Evolutionary conservation across 2,888 invertebrate species (phyloP).

Genomic region (Rhagonycha lutea): DNA sequence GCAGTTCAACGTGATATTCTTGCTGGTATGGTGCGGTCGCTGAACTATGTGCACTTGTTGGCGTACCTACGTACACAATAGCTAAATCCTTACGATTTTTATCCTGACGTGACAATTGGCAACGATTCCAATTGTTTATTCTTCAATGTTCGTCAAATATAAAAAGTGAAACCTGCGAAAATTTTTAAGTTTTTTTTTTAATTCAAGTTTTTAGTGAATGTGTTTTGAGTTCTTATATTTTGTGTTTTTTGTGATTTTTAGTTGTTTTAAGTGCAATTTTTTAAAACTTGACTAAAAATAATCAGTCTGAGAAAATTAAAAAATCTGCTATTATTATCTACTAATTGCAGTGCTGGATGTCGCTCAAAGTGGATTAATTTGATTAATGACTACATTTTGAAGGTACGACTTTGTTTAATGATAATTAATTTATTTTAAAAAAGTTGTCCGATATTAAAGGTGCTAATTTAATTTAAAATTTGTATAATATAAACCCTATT

Average conservation of each 20-base stretch:
- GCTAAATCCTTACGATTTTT: constrained; percentile 10
- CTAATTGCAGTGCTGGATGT: not conserved
- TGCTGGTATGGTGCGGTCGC: constrained; percentile 22
- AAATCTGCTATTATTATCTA: not conserved
- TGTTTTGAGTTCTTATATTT: not conserved
- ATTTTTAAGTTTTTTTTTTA: not conserved
- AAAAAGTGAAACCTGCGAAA: not conserved
- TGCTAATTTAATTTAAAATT: not conserved
- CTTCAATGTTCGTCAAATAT: not conserved
- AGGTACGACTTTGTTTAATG: not conserved
- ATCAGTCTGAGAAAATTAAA: not conserved
- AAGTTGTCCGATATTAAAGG: not conserved
- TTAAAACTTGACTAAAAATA: not conserved
- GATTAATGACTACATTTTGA: not conserved
- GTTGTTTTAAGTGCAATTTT: not conserved
- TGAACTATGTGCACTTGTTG: constrained; percentile 20
- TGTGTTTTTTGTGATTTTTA: not conserved
- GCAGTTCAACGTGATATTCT: constrained; percentile 28
- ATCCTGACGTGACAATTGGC: constrained; percentile 9
- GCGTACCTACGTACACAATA: constrained; percentile 16
- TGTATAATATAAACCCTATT: not conserved
- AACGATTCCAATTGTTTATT: constrained; percentile 13
- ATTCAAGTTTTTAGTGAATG: not conserved
- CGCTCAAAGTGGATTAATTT: not conserved
- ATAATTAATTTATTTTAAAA: not conserved